Evolutionary conservation across 2,797 vertebrate species (phyloP).

Genomic region (Glossophaga mutica): DNA sequence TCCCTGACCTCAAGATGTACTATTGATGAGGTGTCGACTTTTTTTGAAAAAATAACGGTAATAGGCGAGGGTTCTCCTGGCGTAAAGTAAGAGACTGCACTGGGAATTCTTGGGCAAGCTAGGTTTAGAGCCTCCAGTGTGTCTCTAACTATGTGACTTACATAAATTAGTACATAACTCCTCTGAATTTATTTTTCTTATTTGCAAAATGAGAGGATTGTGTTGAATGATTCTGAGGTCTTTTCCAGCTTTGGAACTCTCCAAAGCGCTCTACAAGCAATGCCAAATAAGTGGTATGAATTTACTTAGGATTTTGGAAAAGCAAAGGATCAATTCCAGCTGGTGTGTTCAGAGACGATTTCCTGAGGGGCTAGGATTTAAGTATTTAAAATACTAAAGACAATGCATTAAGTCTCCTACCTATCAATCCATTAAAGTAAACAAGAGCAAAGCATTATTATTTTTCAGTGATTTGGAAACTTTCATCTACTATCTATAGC

Average conservation of each 20-base stretch:
- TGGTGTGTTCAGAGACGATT: background rate
- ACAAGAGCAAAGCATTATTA: background rate
- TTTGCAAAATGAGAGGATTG: background rate
- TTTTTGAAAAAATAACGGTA: background rate
- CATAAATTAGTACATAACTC: background rate
- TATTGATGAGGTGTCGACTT: background rate
- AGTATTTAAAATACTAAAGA: slow-evolving; percentile 17
- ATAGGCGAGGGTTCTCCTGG: background rate
- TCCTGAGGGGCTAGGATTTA: background rate
- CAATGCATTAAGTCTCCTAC: background rate
- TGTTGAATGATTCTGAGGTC: background rate
- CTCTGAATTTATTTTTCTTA: background rate
- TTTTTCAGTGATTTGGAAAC: slow-evolving; percentile 30
- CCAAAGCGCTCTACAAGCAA: background rate
- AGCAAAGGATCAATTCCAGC: background rate
- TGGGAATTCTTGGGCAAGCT: background rate
- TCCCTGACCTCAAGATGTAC: background rate
- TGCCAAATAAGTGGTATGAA: slow-evolving; percentile 3
- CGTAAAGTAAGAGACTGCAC: background rate
- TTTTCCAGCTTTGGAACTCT: background rate
- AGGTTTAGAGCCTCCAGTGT: background rate
- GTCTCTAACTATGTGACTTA: background rate
- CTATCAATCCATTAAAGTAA: background rate
- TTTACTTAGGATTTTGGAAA: background rate
- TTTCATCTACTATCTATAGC: background rate